phyloP scores from a whole-genome alignment of 2,797 vertebrate species.

The Phrynocephalus forsythii region DNA sequence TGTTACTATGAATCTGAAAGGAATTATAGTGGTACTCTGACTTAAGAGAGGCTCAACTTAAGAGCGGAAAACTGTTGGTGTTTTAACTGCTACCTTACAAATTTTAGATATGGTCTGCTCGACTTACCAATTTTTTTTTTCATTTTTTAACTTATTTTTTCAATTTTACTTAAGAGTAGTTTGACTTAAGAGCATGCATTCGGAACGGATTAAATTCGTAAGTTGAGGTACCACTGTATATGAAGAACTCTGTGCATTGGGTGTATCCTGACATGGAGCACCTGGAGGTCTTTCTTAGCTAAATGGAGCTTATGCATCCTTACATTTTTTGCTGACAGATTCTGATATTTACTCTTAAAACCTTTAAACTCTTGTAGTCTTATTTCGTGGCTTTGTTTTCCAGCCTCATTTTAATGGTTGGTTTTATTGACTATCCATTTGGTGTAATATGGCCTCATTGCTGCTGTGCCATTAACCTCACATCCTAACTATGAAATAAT shows the following conservation, averaged over 20 bases:
- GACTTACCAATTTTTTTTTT: no score
- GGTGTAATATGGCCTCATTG: slow-evolving; percentile 1
- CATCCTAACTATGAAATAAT: slow-evolving; percentile 19
- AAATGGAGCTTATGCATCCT: background rate
- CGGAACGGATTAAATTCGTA: no score
- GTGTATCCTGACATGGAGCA: background rate
- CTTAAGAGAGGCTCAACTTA: no score
- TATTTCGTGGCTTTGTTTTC: slow-evolving; percentile 12
- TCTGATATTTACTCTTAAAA: background rate
- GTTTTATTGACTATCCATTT: slow-evolving; percentile 22
- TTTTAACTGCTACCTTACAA: no score
- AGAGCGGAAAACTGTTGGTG: no score
- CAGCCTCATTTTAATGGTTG: slow-evolving; percentile 8
- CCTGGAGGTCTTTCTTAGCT: background rate
- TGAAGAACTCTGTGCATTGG: background rate
- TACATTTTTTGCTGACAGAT: background rate
- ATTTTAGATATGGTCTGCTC: no score
- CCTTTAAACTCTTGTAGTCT: slow-evolving; percentile 7
- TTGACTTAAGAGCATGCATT: no score
- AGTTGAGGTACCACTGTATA: no score
- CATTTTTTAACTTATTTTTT: no score
- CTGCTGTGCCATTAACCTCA: background rate
- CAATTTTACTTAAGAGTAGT: no score
- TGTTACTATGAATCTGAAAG: background rate
- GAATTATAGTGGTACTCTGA: background rate